Conservation (phyloP, 2,888 invertebrate genomes). For the Exocentrus adspersus region DNA sequence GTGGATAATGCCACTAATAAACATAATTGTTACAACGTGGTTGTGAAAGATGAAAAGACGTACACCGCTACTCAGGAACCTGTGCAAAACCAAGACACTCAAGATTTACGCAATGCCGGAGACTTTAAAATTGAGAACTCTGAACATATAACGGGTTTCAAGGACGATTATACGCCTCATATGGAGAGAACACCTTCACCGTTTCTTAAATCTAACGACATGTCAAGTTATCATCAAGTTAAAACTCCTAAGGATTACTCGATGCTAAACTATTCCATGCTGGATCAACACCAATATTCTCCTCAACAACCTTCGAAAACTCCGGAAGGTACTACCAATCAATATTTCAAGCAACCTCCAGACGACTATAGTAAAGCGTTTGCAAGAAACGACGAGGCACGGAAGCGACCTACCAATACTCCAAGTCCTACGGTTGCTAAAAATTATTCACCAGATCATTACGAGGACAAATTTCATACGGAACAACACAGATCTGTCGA, state of each 20-base stretch:
- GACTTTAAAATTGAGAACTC: no score
- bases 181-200: neutral
- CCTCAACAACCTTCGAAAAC: conserved; percentile 1
- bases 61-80: no score
- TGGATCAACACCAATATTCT: neutral
- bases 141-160: neutral
- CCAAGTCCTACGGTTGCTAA: no score
- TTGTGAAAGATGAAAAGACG: no score
- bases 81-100: neutral
- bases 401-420: no score
- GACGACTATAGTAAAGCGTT: no score
- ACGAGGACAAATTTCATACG: no score
- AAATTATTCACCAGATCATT: no score
- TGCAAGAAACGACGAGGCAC: no score
- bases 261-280: neutral
- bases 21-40: no score
- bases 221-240: neutral
- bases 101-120: neutral
- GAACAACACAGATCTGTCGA: neutral
- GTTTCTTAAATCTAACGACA: neutral
- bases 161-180: neutral
- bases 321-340: neutral
- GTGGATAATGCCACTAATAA: no score
- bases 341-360: no score
- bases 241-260: neutral